A percentile compares a stretch with the other conserved stretches of the same genome.
Evolutionary conservation across 2,797 vertebrate genomes (phyloP).

Genomic region (Malurus splendens): DNA sequence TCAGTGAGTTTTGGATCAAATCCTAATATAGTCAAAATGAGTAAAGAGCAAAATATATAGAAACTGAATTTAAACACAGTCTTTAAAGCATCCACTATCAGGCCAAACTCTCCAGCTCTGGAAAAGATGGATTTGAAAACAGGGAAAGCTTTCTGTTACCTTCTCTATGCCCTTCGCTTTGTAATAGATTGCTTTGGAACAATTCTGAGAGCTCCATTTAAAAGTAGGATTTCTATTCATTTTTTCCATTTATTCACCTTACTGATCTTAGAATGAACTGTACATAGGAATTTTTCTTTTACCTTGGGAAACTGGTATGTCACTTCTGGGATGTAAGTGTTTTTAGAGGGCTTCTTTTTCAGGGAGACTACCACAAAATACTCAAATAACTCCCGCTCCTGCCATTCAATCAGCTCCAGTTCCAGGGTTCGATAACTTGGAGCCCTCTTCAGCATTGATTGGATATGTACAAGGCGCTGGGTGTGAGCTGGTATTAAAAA

Average conservation of each 20-base stretch:
- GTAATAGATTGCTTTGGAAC: neutral
- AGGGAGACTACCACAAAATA: conserved; percentile 98
- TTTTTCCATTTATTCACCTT: neutral
- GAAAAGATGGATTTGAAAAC: neutral
- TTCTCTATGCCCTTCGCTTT: neutral
- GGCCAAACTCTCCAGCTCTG: neutral
- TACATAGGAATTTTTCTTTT: conserved; percentile 24
- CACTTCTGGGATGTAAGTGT: conserved; percentile 91
- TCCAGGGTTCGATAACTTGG: conserved; percentile 97
- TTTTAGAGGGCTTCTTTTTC: conserved; percentile 95
- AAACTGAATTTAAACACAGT: conserved; percentile 4
- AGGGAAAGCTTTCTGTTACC: neutral
- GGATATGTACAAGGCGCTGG: conserved; percentile 91
- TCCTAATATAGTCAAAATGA: conserved; percentile 1
- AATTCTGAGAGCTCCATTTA: neutral
- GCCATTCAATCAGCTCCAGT: conserved; percentile 96
- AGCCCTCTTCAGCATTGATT: conserved; percentile 90
- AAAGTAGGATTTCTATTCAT: neutral
- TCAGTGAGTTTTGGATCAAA: conserved; percentile 13
- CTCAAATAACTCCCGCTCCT: conserved; percentile 96
- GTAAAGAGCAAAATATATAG: conserved; percentile 19
- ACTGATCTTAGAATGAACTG: neutral
- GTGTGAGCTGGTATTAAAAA: conserved; percentile 83
- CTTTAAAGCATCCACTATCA: neutral
- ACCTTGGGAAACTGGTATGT: conserved; percentile 99